A percentile compares a stretch with the other conserved stretches of the same genome.
Evolutionary conservation across 2,797 vertebrate genomes (phyloP).

Genomic region (Sebastes kiyomatsui): DNA sequence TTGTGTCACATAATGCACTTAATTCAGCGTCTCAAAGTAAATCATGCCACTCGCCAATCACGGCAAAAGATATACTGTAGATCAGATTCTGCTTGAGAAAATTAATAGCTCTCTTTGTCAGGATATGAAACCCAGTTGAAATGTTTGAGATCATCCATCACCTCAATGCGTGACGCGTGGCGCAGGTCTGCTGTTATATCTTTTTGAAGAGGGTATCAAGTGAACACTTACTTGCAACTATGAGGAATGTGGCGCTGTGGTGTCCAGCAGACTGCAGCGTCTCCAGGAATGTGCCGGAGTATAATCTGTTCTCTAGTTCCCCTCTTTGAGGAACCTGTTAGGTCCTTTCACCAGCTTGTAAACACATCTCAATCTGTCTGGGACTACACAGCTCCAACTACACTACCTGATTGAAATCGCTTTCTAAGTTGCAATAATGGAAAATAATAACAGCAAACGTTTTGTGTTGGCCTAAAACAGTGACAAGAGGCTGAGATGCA

Average conservation of each 20-base stretch:
- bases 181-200: constrained; percentile 50
- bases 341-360: constrained; percentile 47
- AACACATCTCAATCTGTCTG: constrained; percentile 45
- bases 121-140: constrained; percentile 21
- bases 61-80: background rate
- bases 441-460: background rate
- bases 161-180: constrained; percentile 51
- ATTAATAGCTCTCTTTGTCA: background rate
- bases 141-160: constrained; percentile 65
- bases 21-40: constrained; percentile 26
- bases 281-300: constrained; percentile 56
- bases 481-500: constrained; percentile 6
- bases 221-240: constrained; percentile 66
- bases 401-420: background rate
- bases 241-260: constrained; percentile 70
- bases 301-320: constrained; percentile 51
- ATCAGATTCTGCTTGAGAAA: constrained; percentile 19
- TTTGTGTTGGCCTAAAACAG: constrained; percentile 2
- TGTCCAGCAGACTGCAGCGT: constrained; percentile 57
- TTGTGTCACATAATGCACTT: constrained; percentile 35
- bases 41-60: constrained; percentile 16
- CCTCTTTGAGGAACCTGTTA: constrained; percentile 31
- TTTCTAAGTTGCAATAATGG: background rate
- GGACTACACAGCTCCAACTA: background rate
- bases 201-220: constrained; percentile 63